These are phyloP conservation scores for Cosmia trapezina DNA, from an alignment of 2,888 invertebrate genomes.

Conservation along the genomic window DNA sequence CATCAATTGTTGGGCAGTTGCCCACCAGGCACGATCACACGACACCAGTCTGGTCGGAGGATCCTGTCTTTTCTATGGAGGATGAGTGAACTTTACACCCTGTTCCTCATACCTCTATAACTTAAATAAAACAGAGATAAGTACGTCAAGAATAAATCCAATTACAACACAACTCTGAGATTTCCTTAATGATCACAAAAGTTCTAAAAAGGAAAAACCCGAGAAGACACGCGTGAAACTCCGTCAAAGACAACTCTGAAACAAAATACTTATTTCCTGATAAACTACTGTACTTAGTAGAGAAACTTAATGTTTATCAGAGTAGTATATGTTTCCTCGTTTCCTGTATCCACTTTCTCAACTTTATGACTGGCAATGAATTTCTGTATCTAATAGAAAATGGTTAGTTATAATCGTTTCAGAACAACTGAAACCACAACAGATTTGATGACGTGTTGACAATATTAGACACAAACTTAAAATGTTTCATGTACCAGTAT, in stretches of 20 bases:
- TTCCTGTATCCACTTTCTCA: neutral
- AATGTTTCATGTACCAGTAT: neutral
- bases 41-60: no score
- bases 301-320: neutral
- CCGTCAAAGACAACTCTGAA: constrained; percentile 17
- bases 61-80: no score
- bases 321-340: neutral
- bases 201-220: constrained; percentile 13
- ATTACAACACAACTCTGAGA: constrained; percentile 35
- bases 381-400: no score
- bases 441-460: neutral
- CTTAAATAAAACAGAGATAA: neutral
- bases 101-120: no score
- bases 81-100: no score
- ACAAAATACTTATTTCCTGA: constrained; percentile 31
- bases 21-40: no score
- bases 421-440: neutral
- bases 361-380: no score
- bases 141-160: constrained; percentile 29
- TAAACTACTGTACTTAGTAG: neutral
- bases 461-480: neutral
- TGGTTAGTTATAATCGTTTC: no score
- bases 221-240: constrained; percentile 22
- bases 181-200: constrained; percentile 50
- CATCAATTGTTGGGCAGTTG: no score